Conservation (phyloP, 2,797 vertebrate genomes). For the Sciurus carolinensis region DNA sequence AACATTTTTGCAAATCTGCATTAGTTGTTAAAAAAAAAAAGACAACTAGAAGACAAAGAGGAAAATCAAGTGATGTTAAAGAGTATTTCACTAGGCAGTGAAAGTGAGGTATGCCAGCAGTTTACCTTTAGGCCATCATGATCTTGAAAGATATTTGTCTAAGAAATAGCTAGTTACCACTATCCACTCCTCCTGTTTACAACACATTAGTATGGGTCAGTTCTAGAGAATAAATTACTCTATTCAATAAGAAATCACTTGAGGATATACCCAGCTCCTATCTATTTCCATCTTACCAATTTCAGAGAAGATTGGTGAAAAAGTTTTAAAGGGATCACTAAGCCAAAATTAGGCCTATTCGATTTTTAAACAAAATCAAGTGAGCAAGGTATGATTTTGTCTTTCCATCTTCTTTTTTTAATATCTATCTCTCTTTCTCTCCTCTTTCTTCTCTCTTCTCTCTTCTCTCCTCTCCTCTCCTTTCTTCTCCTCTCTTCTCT, state of each 20-base stretch:
- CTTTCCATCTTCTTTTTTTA: neutral
- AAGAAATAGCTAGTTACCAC: conserved; percentile 12
- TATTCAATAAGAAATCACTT: neutral
- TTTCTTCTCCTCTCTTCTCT: too few species aligned
- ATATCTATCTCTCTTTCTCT: neutral
- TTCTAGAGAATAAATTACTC: neutral
- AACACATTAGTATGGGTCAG: neutral
- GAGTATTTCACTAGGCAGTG: neutral
- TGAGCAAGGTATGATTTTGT: neutral
- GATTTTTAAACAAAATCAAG: neutral
- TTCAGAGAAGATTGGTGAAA: neutral
- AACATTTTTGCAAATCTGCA: neutral
- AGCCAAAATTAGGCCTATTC: neutral
- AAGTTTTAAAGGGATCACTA: neutral
- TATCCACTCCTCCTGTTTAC: neutral
- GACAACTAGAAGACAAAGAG: too few species aligned
- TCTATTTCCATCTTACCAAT: neutral
- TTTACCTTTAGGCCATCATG: neutral
- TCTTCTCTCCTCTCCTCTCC: neutral
- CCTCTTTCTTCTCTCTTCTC: neutral
- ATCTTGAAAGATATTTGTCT: conserved; percentile 3
- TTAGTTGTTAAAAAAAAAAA: neutral
- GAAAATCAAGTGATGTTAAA: neutral
- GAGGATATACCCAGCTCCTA: neutral
- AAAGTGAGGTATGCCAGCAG: neutral